Evolutionary conservation across 2,888 invertebrate species (phyloP), one percentile per base, ranked within the genome.

Genomic region (Caenorhabditis auriculariae): DNA sequence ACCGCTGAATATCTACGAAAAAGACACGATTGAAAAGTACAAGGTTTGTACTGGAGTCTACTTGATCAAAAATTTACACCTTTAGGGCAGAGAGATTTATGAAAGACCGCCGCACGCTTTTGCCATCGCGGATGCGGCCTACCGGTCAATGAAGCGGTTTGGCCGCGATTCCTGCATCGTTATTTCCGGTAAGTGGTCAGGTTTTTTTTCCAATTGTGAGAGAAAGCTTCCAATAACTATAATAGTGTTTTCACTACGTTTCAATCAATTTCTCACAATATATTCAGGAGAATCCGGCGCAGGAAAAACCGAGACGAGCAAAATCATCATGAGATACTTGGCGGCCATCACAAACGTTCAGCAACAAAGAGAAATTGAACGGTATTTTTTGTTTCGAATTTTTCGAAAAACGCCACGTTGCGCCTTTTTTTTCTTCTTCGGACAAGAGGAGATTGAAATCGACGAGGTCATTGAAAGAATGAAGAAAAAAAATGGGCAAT

Each of bases 281-380:
- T 5, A 15, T 64, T 45, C 45, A 85, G 85, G 86, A 60, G 96
- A 98, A 84, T 94, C 93, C 1, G 98, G 98, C 2, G 89, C 94
- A 23, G 98, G 96, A 32, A 98, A 98, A 85, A 98, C 96, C 5
- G 96, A 98, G 83, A 94, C 96, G 0, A 94, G 94, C 58, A 98
- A 98, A 86, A 94, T 95, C 81, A 95, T 98, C 72, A 95, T 98
- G 95, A 91, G 92, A 50, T 86, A 86, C 73, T 93, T 98, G 71
- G 95, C 96, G 0, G 95, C 95, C 3, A 93, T 96, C 63, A 96
- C 96, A 24, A 95, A 94, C 84, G 82, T 87, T 76, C 89, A 90
- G 55, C 90, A 90, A 26, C 91, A 93, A 83, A 89, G 90, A 82
- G 96, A 96, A 84, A 93, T 96, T 61, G 95, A 96, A 85, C 88